A percentile compares a stretch with the other conserved stretches of the same genome.
Conservation (phyloP, 1,140 invertebrate genomes). For the Trichoplusia ni region DNA sequence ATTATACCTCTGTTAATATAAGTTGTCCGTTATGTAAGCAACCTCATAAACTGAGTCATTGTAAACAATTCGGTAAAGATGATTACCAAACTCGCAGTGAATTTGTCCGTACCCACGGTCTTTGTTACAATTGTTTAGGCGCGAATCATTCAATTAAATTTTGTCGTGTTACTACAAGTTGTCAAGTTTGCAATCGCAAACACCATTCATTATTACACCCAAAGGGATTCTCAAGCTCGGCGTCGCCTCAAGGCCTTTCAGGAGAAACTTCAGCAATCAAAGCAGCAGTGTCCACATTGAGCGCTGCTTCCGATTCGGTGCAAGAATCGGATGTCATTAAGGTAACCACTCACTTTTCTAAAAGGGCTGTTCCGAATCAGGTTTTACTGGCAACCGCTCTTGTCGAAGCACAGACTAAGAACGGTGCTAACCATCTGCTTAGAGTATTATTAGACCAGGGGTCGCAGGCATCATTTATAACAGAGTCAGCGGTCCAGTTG, state of each 20-base stretch:
- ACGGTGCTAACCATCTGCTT: conserved; percentile 12
- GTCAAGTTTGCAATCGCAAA: conserved; percentile 1
- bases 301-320: not conserved
- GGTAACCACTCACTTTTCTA: not conserved
- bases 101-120: not conserved
- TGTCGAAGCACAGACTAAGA: conserved; percentile 15
- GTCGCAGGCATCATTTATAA: conserved; percentile 32
- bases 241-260: not conserved
- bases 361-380: not conserved
- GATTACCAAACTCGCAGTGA: not conserved
- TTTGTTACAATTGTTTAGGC: conserved; percentile 39
- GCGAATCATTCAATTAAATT: conserved; percentile 29
- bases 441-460: conserved; percentile 41
- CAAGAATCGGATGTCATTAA: not conserved
- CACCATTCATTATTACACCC: conserved; percentile 16
- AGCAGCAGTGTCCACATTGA: conserved; percentile 10
- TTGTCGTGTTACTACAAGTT: not conserved
- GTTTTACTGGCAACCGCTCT: conserved; percentile 38
- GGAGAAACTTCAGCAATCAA: not conserved
- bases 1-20: no score
- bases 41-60: not conserved
- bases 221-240: not conserved
- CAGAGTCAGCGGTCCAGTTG: conserved; percentile 30
- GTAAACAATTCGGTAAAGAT: conserved; percentile 9
- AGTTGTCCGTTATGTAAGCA: not conserved